Evolutionary conservation across 2,888 invertebrate genomes (phyloP).

Genomic region (Macaria notata): DNA sequence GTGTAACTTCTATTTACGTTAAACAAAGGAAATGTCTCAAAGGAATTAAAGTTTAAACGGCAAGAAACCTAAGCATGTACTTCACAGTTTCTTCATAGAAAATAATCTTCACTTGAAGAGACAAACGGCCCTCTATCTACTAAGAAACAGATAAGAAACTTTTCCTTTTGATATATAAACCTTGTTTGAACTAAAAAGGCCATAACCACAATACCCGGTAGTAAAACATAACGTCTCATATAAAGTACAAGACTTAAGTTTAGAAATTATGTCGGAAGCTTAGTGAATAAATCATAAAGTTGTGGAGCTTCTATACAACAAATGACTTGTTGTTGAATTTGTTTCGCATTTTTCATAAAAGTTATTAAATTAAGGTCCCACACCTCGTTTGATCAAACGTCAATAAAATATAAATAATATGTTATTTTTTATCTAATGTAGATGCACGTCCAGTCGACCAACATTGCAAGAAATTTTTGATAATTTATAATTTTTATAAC

Average conservation of each 20-base stretch:
- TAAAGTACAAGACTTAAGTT: constrained; percentile 37
- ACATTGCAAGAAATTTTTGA: too few species aligned
- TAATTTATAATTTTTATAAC: too few species aligned
- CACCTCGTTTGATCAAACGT: too few species aligned
- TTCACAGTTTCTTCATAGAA: constrained; percentile 34
- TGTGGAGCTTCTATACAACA: too few species aligned
- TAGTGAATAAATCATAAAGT: too few species aligned
- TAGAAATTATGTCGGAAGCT: constrained; percentile 14
- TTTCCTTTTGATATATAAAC: constrained; percentile 38
- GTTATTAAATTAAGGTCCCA: too few species aligned
- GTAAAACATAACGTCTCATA: too few species aligned
- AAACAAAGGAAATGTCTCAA: constrained; percentile 36
- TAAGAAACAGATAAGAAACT: constrained; percentile 47
- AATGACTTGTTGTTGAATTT: too few species aligned
- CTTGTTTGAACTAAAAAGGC: constrained; percentile 40
- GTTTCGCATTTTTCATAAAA: too few species aligned
- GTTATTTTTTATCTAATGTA: too few species aligned
- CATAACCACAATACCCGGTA: constrained; percentile 34
- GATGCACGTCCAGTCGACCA: too few species aligned
- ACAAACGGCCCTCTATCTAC: constrained; percentile 44
- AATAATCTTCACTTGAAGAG: constrained; percentile 29
- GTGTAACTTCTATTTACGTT: constrained; percentile 31
- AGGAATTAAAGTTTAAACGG: constrained; percentile 33
- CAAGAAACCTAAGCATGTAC: constrained; percentile 18
- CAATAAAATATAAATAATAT: too few species aligned